A percentile compares a stretch with the other conserved stretches of the same genome.
phyloP scores from a whole-genome alignment of 2,888 invertebrate species.

The Neoaliturus tenellus region DNA sequence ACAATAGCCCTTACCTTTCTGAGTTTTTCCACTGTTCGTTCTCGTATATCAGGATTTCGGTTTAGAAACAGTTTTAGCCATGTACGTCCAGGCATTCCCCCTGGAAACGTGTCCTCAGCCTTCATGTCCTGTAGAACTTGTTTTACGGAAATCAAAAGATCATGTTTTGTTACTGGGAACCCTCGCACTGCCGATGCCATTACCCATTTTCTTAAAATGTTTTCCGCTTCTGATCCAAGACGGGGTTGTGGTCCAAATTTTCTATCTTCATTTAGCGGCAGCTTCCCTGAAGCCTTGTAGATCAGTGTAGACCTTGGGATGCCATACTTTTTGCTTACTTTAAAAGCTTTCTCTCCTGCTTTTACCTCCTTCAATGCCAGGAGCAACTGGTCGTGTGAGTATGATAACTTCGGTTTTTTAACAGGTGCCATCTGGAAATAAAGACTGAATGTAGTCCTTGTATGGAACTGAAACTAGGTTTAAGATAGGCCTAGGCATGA shows the following conservation, averaged over 20 bases:
- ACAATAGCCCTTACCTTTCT: slow-evolving; percentile 64
- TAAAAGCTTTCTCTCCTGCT: background rate
- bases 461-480: too few relatives aligned
- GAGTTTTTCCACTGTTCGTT: slow-evolving; percentile 68
- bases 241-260: slow-evolving; percentile 20
- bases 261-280: background rate
- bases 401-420: slow-evolving; percentile 20
- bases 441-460: too few relatives aligned
- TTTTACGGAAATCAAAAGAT: background rate
- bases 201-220: slow-evolving; percentile 14
- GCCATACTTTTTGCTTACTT: slow-evolving; percentile 4
- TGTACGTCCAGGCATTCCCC: background rate
- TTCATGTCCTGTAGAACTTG: slow-evolving; percentile 13
- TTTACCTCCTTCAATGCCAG: background rate
- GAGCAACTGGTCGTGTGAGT: background rate
- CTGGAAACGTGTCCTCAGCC: background rate
- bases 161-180: background rate
- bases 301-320: background rate
- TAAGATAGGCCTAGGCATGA: too few relatives aligned
- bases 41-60: background rate
- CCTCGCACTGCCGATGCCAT: background rate
- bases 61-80: slow-evolving; percentile 15
- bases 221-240: slow-evolving; percentile 1
- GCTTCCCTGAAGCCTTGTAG: background rate
- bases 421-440: slow-evolving; percentile 28